Evolutionary conservation across 1,140 invertebrate species (phyloP), one percentile per base, ranked within the genome.

Genomic region (Bradynema listronoti): DNA sequence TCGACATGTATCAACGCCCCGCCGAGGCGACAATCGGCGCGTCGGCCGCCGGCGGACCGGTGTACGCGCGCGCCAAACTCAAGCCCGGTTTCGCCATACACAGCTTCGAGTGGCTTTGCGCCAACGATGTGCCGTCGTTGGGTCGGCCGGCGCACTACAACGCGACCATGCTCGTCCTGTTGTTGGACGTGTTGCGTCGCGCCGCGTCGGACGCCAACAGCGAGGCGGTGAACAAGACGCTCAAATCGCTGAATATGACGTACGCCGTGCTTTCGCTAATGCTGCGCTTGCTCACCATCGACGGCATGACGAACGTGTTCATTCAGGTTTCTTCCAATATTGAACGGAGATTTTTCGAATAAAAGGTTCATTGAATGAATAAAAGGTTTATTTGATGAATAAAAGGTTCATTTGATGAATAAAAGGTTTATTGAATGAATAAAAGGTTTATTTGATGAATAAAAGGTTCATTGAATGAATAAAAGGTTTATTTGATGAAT

Each of bases 251-350:
- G 27, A 45, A 22, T 2, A 27, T 55, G 33, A 45, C 50, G 14
- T 55, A 55, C 32, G 41, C 52, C 32, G 24, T 45, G n/a, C n/a
- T 55, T 11, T 55, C 52, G 4, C 52, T 55, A 25, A 16, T 55
- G 33, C 43, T 55, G 5, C 52, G 52, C 32, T 50, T 55, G 41
- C 32, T 55, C 3, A 47, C 52, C 7, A 24, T 53, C 16, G 32
- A 55, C 9, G 52, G 52, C 53, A 55, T 55, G 52, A 27, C 32
- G 4, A n/a, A 55, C n/a, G 14, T 30, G n/a, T 55, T 55, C n/a
- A 30, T 55, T 22, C 22, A 55, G 52, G 52, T 55, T n/a, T n/a
- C n/a, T n/a, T n/a, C n/a, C n/a, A n/a, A n/a, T n/a, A n/a, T n/a
- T n/a, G n/a, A n/a, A n/a, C n/a, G n/a, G n/a, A n/a, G n/a, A n/a